phyloP scores from a whole-genome alignment of 1,140 invertebrate species.

The Trichonephila inaurata region DNA sequence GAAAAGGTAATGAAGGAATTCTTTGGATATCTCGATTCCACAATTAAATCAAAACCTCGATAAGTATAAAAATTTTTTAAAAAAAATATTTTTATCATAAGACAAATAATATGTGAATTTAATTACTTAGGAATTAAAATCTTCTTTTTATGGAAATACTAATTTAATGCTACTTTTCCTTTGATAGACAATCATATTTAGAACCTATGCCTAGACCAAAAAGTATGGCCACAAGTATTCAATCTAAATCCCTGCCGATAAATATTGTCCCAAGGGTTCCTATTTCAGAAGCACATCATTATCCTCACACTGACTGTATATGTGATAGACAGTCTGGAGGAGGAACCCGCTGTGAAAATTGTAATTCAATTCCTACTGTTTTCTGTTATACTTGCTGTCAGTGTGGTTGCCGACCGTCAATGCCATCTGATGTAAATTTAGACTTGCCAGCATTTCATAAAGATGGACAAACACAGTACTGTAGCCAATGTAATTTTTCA shows the following conservation, averaged over 20 bases:
- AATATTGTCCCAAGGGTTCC: neutral
- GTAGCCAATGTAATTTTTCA: neutral
- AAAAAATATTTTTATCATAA: no score
- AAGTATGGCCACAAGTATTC: neutral
- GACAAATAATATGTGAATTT: no score
- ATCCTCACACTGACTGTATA: neutral
- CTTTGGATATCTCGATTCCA: no score
- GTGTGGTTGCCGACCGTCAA: neutral
- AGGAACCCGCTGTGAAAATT: neutral
- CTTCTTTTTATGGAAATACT: neutral
- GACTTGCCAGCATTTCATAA: neutral
- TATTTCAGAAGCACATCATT: neutral
- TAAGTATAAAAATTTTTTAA: no score
- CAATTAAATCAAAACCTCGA: no score
- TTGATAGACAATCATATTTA: neutral
- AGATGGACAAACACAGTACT: neutral
- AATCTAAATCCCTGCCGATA: no score
- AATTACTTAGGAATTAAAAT: no score
- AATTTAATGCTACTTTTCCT: neutral
- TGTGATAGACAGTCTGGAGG: neutral
- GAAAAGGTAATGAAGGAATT: no score
- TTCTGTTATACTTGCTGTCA: slow-evolving; percentile 36
- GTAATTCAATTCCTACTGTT: neutral
- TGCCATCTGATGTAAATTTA: neutral
- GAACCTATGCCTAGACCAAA: neutral